phyloP scores from a whole-genome alignment of 2,888 invertebrate genomes.

The Himalopsyche kuldschensis region DNA sequence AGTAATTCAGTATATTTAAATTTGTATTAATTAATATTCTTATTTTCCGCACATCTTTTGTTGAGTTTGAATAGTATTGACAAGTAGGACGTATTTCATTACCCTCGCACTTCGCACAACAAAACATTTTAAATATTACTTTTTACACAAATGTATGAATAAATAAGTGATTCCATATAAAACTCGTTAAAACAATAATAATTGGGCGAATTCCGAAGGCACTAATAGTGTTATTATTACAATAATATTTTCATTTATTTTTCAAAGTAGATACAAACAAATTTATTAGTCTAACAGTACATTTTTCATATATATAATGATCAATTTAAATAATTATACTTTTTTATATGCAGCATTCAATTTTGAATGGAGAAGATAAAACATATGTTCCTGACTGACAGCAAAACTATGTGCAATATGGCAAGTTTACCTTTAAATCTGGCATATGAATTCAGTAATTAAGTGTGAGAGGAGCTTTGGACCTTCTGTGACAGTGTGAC shows the following conservation, averaged over 20 bases:
- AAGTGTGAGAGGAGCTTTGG: too few relatives aligned
- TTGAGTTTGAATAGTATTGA: background rate
- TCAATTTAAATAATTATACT: background rate
- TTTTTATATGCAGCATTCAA: background rate
- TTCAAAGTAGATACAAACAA: constrained; percentile 3
- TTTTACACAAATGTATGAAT: constrained; percentile 1
- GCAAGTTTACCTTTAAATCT: too few relatives aligned
- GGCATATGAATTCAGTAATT: too few relatives aligned
- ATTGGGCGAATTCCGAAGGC: constrained; percentile 23
- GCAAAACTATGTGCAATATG: too few relatives aligned
- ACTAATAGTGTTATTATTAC: constrained; percentile 18
- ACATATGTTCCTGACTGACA: too few relatives aligned
- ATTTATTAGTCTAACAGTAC: constrained; percentile 11
- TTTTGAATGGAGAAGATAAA: too few relatives aligned
- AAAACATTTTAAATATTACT: constrained; percentile 10
- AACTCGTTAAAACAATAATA: constrained; percentile 7
- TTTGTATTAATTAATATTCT: too few relatives aligned
- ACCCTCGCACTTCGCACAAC: background rate
- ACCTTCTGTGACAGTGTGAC: too few relatives aligned
- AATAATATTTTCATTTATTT: constrained; percentile 4
- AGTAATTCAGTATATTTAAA: too few relatives aligned
- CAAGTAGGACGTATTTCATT: background rate
- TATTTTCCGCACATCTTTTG: too few relatives aligned
- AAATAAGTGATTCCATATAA: constrained; percentile 17
- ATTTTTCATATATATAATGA: background rate